phyloP scores from a whole-genome alignment of 2,888 invertebrate species.

The Crocallis elinguaria region DNA sequence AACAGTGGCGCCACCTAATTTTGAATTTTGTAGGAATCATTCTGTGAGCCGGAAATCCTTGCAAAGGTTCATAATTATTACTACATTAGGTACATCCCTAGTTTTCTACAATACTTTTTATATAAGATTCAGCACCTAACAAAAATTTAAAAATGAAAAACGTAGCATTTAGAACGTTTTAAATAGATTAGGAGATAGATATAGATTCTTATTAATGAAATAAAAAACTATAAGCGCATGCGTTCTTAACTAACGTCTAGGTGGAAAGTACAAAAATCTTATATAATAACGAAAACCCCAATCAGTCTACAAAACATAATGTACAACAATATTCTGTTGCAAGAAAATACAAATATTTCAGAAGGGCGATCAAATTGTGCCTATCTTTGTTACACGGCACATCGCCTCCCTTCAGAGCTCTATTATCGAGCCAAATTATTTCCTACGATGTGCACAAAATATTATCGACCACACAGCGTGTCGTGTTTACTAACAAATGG shows the following conservation, averaged over 20 bases:
- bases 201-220: background rate
- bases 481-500: constrained; percentile 65
- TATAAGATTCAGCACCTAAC: too few relatives aligned
- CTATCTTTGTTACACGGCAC: constrained; percentile 39
- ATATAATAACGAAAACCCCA: constrained; percentile 5
- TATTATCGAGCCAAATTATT: constrained; percentile 48
- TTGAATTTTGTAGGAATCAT: too few relatives aligned
- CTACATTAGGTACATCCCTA: too few relatives aligned
- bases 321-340: constrained; percentile 11
- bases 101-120: too few relatives aligned
- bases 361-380: constrained; percentile 31
- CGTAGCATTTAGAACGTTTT: too few relatives aligned
- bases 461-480: constrained; percentile 61
- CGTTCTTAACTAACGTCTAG: background rate
- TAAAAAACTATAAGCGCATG: constrained; percentile 9
- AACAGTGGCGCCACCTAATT: background rate
- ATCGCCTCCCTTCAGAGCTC: constrained; percentile 38
- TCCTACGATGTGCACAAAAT: constrained; percentile 56
- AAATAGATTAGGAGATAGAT: too few relatives aligned
- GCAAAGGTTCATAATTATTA: too few relatives aligned
- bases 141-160: too few relatives aligned
- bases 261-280: constrained; percentile 2
- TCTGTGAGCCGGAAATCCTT: too few relatives aligned
- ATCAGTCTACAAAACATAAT: constrained; percentile 20
- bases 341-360: constrained; percentile 32